Evolutionary conservation across 1,140 invertebrate genomes (phyloP).

Genomic region (Cyclina sinensis): DNA sequence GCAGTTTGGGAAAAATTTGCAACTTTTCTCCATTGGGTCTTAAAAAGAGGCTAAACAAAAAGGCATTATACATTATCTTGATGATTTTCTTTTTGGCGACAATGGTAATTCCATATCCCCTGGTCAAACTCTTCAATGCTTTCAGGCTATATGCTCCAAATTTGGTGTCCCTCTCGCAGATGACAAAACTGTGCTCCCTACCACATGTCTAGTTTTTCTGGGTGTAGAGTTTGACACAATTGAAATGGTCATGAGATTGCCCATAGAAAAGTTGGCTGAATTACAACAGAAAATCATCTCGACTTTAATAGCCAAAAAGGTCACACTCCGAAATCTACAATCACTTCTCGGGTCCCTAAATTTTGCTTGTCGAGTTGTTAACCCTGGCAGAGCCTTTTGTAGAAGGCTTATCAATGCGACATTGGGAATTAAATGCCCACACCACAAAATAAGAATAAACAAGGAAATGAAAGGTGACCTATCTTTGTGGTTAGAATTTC

Average conservation of each 20-base stretch:
- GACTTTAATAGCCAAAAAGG: neutral
- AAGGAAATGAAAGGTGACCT: neutral
- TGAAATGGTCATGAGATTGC: neutral
- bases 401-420: conserved; percentile 52
- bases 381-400: conserved; percentile 46
- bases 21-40: neutral
- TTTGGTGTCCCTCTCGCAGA: neutral
- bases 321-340: conserved; percentile 26
- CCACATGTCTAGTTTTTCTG: neutral
- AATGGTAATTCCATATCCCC: no score
- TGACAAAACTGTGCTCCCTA: neutral
- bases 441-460: conserved; percentile 47
- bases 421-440: neutral
- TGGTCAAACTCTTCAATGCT: neutral
- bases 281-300: neutral
- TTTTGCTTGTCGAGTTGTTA: conserved; percentile 48
- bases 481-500: no score
- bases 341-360: conserved; percentile 51
- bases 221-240: conserved; percentile 6
- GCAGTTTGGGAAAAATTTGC: neutral
- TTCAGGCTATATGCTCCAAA: neutral
- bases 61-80: neutral
- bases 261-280: neutral
- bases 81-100: neutral
- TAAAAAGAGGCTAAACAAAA: neutral